Conservation (phyloP, 2,113 vertebrate genomes). For the Esox niger region DNA sequence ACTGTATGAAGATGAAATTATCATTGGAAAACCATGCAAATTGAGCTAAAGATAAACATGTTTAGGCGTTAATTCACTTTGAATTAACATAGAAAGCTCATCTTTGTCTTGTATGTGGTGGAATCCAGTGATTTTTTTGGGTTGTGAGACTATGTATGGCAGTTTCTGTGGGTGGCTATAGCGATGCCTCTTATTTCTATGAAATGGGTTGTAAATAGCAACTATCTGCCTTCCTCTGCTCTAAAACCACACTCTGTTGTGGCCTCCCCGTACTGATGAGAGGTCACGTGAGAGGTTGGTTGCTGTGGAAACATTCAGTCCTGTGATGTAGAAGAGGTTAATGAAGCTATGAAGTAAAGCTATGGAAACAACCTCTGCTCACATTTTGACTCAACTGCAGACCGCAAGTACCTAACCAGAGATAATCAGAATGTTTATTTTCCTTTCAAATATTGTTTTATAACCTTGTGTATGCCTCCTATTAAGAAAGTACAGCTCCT, state of each 20-base stretch:
- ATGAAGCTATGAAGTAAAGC: too few species aligned
- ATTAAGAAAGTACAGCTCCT: neutral
- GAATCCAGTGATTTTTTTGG: neutral
- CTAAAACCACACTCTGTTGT: neutral
- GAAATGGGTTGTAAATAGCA: slow-evolving; percentile 13
- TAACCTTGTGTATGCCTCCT: neutral
- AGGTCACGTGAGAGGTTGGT: neutral
- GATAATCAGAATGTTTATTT: too few species aligned
- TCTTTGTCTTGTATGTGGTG: neutral
- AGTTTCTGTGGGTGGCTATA: neutral
- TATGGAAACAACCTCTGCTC: too few species aligned
- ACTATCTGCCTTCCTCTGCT: neutral
- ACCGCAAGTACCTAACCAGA: too few species aligned
- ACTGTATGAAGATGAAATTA: slow-evolving; percentile 1
- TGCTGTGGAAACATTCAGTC: neutral
- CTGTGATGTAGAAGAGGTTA: neutral
- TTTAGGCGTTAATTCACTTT: neutral
- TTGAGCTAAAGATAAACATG: neutral
- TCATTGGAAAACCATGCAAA: neutral
- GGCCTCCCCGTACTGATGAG: neutral
- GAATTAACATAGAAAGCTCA: too few species aligned
- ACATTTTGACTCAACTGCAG: neutral
- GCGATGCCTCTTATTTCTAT: neutral
- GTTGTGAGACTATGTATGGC: neutral
- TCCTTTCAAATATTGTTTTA: too few species aligned